A percentile compares a stretch with the other conserved stretches of the same genome.
Evolutionary conservation across 2,113 vertebrate genomes (phyloP).

Genomic region (Sander lucioperca): DNA sequence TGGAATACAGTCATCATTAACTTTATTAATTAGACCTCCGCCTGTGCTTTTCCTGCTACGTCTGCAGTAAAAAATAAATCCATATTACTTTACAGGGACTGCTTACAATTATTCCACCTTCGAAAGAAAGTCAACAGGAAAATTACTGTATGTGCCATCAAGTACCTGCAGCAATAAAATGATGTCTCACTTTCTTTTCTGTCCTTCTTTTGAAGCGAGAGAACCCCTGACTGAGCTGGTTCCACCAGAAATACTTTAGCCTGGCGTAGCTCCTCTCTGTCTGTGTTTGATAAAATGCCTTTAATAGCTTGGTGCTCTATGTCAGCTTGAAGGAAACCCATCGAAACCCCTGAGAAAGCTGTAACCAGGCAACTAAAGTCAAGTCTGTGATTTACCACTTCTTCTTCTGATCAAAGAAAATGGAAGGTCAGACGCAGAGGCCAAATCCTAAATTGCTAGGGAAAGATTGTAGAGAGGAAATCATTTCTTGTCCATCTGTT

Average conservation of each 20-base stretch:
- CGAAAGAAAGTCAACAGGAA: not conserved
- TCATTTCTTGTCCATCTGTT: not conserved
- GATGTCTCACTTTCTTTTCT: not conserved
- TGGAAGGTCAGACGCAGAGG: constrained; percentile 48
- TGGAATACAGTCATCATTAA: not conserved
- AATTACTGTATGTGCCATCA: not conserved
- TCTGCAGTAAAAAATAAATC: not conserved
- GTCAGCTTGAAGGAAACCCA: constrained; percentile 56
- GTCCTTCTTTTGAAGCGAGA: not conserved
- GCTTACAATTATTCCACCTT: not conserved
- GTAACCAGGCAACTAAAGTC: constrained; percentile 72
- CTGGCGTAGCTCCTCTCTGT: constrained; percentile 4
- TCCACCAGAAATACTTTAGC: constrained; percentile 10
- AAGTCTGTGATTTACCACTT: constrained; percentile 20
- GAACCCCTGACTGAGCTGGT: not conserved
- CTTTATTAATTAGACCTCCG: not conserved
- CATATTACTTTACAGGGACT: not conserved
- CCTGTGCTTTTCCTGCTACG: not conserved
- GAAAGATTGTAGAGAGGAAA: constrained; percentile 2
- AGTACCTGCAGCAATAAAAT: not conserved
- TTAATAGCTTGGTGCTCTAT: constrained; percentile 44
- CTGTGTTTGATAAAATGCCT: constrained; percentile 59
- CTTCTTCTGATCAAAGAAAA: constrained; percentile 47
- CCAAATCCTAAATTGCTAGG: constrained; percentile 34
- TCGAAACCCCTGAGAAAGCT: constrained; percentile 52